Conservation (phyloP, 2,113 vertebrate species). For the Rhabdornis inornatus region DNA sequence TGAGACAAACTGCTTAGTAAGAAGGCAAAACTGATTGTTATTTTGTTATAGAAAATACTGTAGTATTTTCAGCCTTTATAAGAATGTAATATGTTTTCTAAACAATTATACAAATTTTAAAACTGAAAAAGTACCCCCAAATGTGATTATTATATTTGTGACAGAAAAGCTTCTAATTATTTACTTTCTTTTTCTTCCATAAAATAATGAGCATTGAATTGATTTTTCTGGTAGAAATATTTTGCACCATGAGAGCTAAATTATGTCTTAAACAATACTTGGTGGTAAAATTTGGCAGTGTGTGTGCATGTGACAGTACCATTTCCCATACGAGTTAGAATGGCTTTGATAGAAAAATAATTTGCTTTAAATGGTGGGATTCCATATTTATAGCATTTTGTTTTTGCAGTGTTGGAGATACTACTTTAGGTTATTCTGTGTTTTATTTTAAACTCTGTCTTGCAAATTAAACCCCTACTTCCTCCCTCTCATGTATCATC, state of each 20-base stretch:
- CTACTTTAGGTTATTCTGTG: not conserved
- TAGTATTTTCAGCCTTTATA: not conserved
- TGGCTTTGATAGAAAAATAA: not conserved
- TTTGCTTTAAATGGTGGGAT: not conserved
- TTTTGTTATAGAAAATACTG: conserved; percentile 30
- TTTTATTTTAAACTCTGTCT: not conserved
- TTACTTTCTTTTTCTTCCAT: not conserved
- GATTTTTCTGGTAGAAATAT: conserved; percentile 39
- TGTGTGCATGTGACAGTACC: not conserved
- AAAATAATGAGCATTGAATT: conserved; percentile 14
- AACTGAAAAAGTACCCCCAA: not conserved
- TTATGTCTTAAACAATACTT: not conserved
- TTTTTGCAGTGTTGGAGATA: not conserved
- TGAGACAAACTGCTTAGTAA: conserved; percentile 46
- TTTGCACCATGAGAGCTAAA: not conserved
- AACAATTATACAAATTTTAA: conserved; percentile 13
- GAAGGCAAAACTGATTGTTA: conserved; percentile 24
- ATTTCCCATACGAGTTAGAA: not conserved
- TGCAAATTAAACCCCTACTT: not conserved
- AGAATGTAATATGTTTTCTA: conserved; percentile 37
- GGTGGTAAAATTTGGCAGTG: not conserved
- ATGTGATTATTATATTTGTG: conserved; percentile 5
- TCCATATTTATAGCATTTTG: not conserved
- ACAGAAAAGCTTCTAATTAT: conserved; percentile 32
- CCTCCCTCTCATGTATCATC: not conserved